These are phyloP conservation scores for Calypte anna DNA, from an alignment of 2,113 vertebrate species.

Conservation along the genomic window DNA sequence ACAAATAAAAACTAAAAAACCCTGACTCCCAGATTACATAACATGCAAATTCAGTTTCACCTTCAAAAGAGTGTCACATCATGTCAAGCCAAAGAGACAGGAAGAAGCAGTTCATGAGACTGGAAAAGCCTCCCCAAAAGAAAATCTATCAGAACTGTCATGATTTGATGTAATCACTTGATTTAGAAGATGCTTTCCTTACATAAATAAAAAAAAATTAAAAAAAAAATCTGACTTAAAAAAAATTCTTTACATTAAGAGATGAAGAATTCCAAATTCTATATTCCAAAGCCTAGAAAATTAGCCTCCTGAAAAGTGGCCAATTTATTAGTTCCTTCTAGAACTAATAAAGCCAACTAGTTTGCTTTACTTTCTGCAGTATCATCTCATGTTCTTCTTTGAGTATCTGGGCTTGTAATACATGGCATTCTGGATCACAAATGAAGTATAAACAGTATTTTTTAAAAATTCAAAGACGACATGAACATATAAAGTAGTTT, in stretches of 20 bases:
- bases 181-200: neutral
- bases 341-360: neutral
- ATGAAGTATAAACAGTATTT: neutral
- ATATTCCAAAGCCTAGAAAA: neutral
- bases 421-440: neutral
- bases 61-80: neutral
- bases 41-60: slow-evolving; percentile 49
- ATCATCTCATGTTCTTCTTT: neutral
- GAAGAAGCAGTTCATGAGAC: neutral
- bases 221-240: neutral
- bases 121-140: neutral
- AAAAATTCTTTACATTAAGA: neutral
- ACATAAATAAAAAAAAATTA: neutral
- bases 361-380: neutral
- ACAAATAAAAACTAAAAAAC: neutral
- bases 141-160: neutral
- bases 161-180: neutral
- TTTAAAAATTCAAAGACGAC: neutral
- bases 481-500: neutral
- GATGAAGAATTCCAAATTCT: neutral
- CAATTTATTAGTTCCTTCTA: neutral
- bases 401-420: neutral
- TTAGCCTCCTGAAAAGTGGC: neutral
- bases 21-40: slow-evolving; percentile 14
- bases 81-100: neutral